Evolutionary conservation across 2,797 vertebrate species (phyloP).

Genomic region (Acanthurus leucopareius): DNA sequence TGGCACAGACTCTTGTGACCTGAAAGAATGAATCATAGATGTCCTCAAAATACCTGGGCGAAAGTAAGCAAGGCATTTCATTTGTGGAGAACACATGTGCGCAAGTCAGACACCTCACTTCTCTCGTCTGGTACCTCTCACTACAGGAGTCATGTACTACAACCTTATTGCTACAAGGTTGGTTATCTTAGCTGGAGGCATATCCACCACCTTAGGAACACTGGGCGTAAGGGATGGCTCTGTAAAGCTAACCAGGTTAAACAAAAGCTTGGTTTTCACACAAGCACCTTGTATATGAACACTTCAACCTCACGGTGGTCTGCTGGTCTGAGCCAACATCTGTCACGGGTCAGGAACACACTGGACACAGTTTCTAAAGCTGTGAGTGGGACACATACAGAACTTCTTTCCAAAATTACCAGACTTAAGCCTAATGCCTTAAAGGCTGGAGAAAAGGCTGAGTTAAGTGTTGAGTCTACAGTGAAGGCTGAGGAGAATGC

Average conservation of each 20-base stretch:
- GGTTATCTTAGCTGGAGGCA: slow-evolving; percentile 65
- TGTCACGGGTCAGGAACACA: slow-evolving; percentile 93
- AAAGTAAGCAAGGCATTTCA: slow-evolving; percentile 84
- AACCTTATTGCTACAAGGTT: slow-evolving; percentile 48
- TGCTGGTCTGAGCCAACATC: slow-evolving; percentile 86
- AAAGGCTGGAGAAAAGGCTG: slow-evolving; percentile 75
- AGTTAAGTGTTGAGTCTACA: slow-evolving; percentile 61
- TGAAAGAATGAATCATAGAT: slow-evolving; percentile 83
- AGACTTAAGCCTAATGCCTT: slow-evolving; percentile 86
- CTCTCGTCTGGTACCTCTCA: slow-evolving; percentile 75
- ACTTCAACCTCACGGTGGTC: slow-evolving; percentile 89
- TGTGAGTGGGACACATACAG: slow-evolving; percentile 90
- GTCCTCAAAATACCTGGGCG: slow-evolving; percentile 85
- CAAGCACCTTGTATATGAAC: slow-evolving; percentile 84
- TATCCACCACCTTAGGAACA: slow-evolving; percentile 76
- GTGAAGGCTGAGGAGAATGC: slow-evolving; percentile 49
- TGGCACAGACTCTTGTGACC: slow-evolving; percentile 38
- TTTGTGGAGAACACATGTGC: slow-evolving; percentile 83
- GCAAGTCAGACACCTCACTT: slow-evolving; percentile 76
- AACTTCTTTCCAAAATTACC: slow-evolving; percentile 90
- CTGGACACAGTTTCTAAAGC: slow-evolving; percentile 94
- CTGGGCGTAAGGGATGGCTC: slow-evolving; percentile 72
- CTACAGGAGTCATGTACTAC: slow-evolving; percentile 80
- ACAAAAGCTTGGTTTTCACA: slow-evolving; percentile 78
- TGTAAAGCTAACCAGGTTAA: slow-evolving; percentile 64